Evolutionary conservation across 2,797 vertebrate species (phyloP), one percentile per base, ranked within the genome.

Genomic region (Tympanoctomys barrerae): DNA sequence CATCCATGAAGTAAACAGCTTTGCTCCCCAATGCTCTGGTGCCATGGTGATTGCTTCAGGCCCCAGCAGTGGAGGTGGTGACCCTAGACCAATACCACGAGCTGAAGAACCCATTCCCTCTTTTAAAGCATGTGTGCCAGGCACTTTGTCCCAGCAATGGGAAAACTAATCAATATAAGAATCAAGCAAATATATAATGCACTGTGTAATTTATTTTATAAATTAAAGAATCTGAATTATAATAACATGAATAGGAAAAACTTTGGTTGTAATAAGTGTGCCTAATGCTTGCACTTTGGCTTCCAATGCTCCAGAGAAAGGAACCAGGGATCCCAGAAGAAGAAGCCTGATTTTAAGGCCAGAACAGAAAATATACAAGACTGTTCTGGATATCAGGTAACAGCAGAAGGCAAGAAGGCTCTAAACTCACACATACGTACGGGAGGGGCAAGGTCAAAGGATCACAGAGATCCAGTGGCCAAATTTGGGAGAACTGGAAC

Each of bases 281-380:
- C 12, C 11, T 33, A 39, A 49, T 2, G 9, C 49, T 42, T 39
- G 36, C 42, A n/a, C 7, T 36, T 86, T 31, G 0, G 33, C 64
- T 87, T 80, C 71, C 49, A 94, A 83, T 16, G 21, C 11, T 90
- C 70, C 52, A 87, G 19, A 31, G 62, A 87, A 92, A 75, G n/a
- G 71, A 93, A 62, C 33, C 6, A 42, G 16, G 77, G 10, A 19
- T 79, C 10, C 81, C 75, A 68, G 36, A 79, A 85, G 14, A 92
- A 88, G 64, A 7, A 14, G 4, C 31, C 42, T 66, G 68, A 85
- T 59, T 88, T 78, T 88, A 88, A 82, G 22, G 19, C 42, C 52
- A 61, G 11, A n/a, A 7, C 42, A 93, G 61, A 64, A 96, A 89
- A 78, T 64, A 39, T 0, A 62, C 19, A 49, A 78, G 71, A 81